Percentiles rank a stretch among this genome's conserved stretches.
phyloP scores from a whole-genome alignment of 2,888 invertebrate genomes.

The Drosophila melanocephala region DNA sequence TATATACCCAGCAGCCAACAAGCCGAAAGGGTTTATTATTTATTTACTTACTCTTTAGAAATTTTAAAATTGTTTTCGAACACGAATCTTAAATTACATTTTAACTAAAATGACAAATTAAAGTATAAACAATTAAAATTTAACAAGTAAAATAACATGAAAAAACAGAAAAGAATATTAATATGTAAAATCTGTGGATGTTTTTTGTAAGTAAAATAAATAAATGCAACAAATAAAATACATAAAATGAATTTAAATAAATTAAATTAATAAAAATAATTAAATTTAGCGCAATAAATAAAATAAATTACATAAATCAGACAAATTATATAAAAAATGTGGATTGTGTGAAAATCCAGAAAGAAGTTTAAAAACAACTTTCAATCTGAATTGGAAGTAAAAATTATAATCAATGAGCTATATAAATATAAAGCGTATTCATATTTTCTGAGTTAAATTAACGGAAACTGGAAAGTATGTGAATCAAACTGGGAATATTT shows the following conservation, averaged over 20 bases:
- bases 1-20: constrained; percentile 7
- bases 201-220: neutral
- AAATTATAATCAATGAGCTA: neutral
- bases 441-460: neutral
- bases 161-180: neutral
- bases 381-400: neutral
- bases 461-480: neutral
- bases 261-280: neutral
- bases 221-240: neutral
- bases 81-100: neutral
- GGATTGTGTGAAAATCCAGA: neutral
- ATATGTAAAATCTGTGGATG: neutral
- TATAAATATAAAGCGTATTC: accelerated
- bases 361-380: neutral
- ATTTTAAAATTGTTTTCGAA: neutral
- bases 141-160: neutral
- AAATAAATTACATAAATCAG: too few species aligned
- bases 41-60: neutral
- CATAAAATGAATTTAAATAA: neutral
- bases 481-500: neutral
- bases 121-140: neutral
- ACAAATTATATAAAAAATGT: neutral
- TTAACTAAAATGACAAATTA: neutral
- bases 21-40: neutral
- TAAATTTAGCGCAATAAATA: neutral